phyloP scores from a whole-genome alignment of 2,797 vertebrate genomes.

The Jordanella pulchra region DNA sequence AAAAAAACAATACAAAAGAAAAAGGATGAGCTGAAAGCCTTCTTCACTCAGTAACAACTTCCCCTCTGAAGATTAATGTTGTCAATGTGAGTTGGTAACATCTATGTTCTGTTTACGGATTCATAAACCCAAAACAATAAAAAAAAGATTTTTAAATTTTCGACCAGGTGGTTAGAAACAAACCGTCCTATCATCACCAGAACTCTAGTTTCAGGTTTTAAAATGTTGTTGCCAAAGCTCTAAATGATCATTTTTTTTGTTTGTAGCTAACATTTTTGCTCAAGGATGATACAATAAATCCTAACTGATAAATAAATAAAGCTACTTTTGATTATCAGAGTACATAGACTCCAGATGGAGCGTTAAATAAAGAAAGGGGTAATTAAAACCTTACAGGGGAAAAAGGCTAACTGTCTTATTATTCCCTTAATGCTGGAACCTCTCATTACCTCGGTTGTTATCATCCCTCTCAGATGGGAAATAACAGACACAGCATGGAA shows the following conservation, averaged over 20 bases:
- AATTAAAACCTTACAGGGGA: constrained; percentile 15
- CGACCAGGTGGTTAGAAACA: not conserved
- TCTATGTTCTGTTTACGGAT: too few species aligned
- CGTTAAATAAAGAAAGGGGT: not conserved
- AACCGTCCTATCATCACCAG: not conserved
- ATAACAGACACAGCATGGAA: constrained; percentile 38
- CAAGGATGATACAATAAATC: not conserved
- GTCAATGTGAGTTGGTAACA: too few species aligned
- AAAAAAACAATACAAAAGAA: not conserved
- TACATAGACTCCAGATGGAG: constrained; percentile 1
- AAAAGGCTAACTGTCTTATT: constrained; percentile 4
- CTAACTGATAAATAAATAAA: constrained; percentile 1
- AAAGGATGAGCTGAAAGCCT: not conserved
- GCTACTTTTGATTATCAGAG: not conserved
- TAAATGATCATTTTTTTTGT: not conserved
- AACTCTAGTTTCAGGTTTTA: not conserved
- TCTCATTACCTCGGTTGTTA: constrained; percentile 36
- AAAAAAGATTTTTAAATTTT: not conserved
- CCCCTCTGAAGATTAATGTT: not conserved
- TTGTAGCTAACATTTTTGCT: not conserved
- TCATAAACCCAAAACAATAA: not conserved
- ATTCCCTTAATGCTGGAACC: constrained; percentile 8
- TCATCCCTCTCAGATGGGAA: constrained; percentile 33
- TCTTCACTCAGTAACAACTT: not conserved
- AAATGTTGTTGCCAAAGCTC: not conserved